These are phyloP conservation scores for Vireo griseus DNA, from an alignment of 2,797 vertebrate species.

Conservation along the genomic window DNA sequence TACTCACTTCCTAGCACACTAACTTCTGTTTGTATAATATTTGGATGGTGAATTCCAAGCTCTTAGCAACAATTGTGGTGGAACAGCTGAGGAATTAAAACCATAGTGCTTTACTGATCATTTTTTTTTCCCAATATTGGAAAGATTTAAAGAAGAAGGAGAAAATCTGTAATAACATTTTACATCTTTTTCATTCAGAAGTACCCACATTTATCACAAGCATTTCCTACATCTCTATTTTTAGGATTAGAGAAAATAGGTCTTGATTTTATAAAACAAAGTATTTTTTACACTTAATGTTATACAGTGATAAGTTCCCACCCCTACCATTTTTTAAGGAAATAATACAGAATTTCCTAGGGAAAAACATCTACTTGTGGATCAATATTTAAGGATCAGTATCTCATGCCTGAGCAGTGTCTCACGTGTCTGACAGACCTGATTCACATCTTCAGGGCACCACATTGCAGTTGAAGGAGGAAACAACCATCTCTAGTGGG, in stretches of 20 bases:
- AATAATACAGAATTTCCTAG: not conserved
- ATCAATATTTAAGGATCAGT: not conserved
- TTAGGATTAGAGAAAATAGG: not conserved
- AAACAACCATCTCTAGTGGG: not conserved
- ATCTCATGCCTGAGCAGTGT: not conserved
- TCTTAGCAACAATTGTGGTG: not conserved
- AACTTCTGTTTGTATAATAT: not conserved
- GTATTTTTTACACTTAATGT: not conserved
- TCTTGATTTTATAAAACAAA: not conserved
- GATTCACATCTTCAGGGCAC: not conserved
- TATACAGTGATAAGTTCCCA: not conserved
- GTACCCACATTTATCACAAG: not conserved
- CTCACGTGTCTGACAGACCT: not conserved
- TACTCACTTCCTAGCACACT: not conserved
- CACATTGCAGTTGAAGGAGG: not conserved
- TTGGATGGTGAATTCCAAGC: not conserved
- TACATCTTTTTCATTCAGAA: not conserved
- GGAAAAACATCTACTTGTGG: not conserved
- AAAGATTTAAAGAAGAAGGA: not conserved
- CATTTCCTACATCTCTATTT: not conserved
- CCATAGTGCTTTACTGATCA: fast-evolving
- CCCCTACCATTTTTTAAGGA: not conserved
- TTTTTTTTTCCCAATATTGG: not conserved
- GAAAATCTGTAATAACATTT: not conserved
- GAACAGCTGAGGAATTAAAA: not conserved